Percentiles rank a stretch among this genome's conserved stretches.
Evolutionary conservation across 2,113 vertebrate genomes (phyloP).

Genomic region (Thryonomys swinderianus): DNA sequence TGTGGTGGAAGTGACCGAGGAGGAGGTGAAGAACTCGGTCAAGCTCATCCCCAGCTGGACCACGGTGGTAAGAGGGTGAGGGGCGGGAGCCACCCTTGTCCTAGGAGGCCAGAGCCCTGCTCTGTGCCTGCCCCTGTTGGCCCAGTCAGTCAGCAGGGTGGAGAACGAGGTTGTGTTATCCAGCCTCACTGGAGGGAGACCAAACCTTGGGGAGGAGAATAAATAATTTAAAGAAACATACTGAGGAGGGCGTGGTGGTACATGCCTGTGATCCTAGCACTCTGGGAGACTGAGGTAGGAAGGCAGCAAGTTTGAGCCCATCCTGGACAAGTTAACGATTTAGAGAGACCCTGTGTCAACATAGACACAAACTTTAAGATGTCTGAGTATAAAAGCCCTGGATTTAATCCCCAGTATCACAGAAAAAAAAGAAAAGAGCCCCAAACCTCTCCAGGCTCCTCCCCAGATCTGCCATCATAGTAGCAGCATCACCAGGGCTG

Average conservation of each 20-base stretch:
- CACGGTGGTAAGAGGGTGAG: conserved; percentile 91
- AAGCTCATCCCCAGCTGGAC: conserved; percentile 97
- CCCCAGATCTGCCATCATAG: not conserved
- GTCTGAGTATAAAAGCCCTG: not conserved
- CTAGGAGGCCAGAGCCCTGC: not conserved
- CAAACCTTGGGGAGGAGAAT: not conserved
- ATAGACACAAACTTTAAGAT: not conserved
- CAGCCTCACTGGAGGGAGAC: not conserved
- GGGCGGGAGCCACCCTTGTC: not conserved
- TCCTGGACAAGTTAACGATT: not conserved
- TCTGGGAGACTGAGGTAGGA: not conserved
- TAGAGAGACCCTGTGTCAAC: not conserved
- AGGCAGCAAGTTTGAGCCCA: not conserved
- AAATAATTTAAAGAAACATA: not conserved
- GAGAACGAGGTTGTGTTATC: not conserved
- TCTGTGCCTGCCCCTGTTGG: not conserved
- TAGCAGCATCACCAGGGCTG: not conserved
- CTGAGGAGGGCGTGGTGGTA: not conserved
- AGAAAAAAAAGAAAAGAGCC: not conserved
- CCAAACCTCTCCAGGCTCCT: not conserved
- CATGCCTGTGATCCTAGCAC: not conserved
- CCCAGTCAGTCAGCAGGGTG: accelerated
- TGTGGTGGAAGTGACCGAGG: conserved; percentile 96
- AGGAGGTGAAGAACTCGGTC: conserved; percentile 98
- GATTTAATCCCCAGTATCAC: not conserved